Evolutionary conservation across 2,797 vertebrate genomes (phyloP).

Genomic region (Manis crassicaudata): DNA sequence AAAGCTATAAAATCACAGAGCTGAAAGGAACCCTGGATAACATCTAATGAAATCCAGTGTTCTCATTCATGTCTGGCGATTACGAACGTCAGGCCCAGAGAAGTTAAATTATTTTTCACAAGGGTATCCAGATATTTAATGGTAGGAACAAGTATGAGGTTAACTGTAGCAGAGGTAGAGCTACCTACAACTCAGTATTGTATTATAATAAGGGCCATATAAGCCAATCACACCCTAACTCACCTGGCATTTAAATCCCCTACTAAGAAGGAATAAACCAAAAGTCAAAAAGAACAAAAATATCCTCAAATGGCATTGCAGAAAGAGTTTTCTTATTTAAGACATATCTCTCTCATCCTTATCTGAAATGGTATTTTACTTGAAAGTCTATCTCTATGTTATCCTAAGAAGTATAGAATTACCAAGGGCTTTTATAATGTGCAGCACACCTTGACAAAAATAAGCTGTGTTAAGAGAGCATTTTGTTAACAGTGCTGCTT

Average conservation of each 20-base stretch:
- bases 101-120: not conserved
- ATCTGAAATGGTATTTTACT: not conserved
- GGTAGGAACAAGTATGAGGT: not conserved
- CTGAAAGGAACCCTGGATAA: not conserved
- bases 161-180: not conserved
- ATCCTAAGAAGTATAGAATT: not conserved
- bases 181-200: not conserved
- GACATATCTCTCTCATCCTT: not conserved
- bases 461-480: not conserved
- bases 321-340: not conserved
- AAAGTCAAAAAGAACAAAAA: not conserved
- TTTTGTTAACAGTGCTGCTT: conserved; percentile 28
- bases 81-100: not conserved
- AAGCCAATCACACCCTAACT: not conserved
- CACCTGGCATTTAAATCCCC: not conserved
- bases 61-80: not conserved
- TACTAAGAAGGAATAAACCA: not conserved
- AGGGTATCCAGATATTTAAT: not conserved
- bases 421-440: not conserved
- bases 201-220: not conserved
- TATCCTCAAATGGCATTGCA: not conserved
- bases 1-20: not conserved
- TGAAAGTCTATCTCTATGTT: conserved; percentile 7
- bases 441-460: not conserved
- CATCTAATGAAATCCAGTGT: not conserved